Evolutionary conservation across 2,888 invertebrate species (phyloP), one percentile per base, ranked within the genome.

Genomic region (Papilio protenor): DNA sequence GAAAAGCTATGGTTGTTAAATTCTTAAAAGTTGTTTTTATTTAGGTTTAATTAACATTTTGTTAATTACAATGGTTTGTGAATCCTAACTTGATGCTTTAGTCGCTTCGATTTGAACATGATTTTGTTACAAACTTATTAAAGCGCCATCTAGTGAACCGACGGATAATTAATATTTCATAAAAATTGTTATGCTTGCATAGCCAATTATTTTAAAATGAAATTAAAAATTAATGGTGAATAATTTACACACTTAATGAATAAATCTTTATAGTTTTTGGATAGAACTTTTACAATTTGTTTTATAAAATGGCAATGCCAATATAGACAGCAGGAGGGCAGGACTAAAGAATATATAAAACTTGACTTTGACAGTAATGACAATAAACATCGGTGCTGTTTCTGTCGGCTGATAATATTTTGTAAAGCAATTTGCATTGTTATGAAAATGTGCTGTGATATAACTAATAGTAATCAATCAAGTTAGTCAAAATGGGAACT

Each of bases 401-500:
- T 8, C 49, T 18, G 74, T 74, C 73, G 77, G 59, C 59, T 75
- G 71, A 74, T 61, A 75, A 55, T 78, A 71, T 78, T 78, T 75
- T 76, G 83, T 82, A 81, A 85, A 83, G 82, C 84, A 83, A 81
- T 52, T 79, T 77, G 57, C 66, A 79, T 80, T 79, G 76, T 80
- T 81, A 82, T 82, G 86, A 89, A 86, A 85, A 91, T 91, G 90
- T 85, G 79, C 83, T 75, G 70, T 71, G 70, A 77, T 75, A 75
- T 23, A 64, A 61, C 14, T 72, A 71, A 55, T 45, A 72, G n/a
- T 61, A 52, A 72, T 71, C 52, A n/a, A 33, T 64, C 81, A 82
- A 80, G 79, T 74, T 80, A 70, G 79, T 85, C 81, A 79, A 81
- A 78, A 93, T 92, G 92, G 90, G 90, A 84, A 91, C 88, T 78